Percentiles rank a stretch among this genome's conserved stretches.
Conservation (phyloP, 1,140 invertebrate species). For the Neodiprion fabricii region DNA sequence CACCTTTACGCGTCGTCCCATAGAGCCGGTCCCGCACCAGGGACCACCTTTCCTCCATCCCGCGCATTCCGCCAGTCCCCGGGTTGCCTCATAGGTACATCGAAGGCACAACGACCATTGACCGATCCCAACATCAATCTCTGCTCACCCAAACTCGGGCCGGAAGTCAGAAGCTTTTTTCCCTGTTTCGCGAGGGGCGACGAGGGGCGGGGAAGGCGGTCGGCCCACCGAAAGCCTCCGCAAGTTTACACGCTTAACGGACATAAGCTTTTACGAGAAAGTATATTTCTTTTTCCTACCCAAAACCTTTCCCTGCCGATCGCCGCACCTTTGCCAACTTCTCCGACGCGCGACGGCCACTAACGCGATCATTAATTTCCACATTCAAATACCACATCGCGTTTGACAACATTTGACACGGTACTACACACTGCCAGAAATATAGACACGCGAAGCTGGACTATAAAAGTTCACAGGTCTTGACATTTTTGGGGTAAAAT, state of each 20-base stretch:
- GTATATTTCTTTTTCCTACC: neutral
- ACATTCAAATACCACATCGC: neutral
- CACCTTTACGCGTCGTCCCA: constrained; percentile 1
- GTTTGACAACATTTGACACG: no score
- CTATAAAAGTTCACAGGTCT: no score
- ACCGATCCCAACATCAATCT: constrained; percentile 7
- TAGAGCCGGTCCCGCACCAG: neutral
- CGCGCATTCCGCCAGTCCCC: neutral
- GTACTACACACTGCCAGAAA: no score
- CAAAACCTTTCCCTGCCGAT: no score
- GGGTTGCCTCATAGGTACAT: neutral
- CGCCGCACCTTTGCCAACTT: no score
- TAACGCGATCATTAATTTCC: neutral
- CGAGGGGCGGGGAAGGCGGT: neutral
- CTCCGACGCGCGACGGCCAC: no score
- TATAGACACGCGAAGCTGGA: no score
- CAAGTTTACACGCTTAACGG: constrained; percentile 2
- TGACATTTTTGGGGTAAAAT: no score
- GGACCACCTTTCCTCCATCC: neutral
- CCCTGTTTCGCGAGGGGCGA: neutral
- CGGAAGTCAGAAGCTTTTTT: constrained; percentile 4
- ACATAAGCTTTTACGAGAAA: neutral
- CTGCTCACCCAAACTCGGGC: neutral
- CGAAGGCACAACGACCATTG: constrained; percentile 5
- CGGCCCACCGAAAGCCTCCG: neutral